Evolutionary conservation across 2,797 vertebrate species (phyloP), one percentile per base, ranked within the genome.

Genomic region (Acipenser oxyrinchus): DNA sequence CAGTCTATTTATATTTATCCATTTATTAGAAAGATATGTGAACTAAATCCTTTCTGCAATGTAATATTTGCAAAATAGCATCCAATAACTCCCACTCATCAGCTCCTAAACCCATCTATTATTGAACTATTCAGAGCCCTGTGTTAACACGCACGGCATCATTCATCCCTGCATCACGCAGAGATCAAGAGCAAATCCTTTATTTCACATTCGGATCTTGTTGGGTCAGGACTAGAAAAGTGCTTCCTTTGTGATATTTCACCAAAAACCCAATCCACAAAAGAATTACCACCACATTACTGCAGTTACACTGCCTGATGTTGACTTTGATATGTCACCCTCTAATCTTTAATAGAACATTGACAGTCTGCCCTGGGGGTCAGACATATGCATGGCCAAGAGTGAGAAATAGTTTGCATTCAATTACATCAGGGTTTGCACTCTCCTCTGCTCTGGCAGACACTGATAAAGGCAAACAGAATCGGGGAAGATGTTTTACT

Each of bases 291-390:
- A 87, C 87, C 87, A 85, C 87, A 85, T 89, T 85, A 84, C 85
- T 80, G 79, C 82, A 84, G 85, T 87, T 87, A 84, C 84, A 87
- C 86, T 82, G 84, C 86, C 86, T 85, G 89, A 89, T 92, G 90
- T 84, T 84, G 85, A 91, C 90, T 94, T 94, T 94, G 90, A 94
- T 92, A 94, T 93, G 91, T 91, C 91, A 90, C 90, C 91, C 92
- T 93, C 86, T 95, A 92, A 95, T 95, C 91, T 93, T 90, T 90
- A 85, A 90, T 91, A 80, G 89, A 91, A 89, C 91, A 91, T 87
- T 87, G 89, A 92, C 89, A 90, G 90, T 91, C 91, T 82, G 90
- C 92, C 92, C 90, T 76, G 79, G 85, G 91, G 92, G 89, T 93
- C 85, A 89, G 87, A 83, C 75, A 80, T 86, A 83, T 79, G 76